Conservation (phyloP, 2,113 vertebrate genomes). For the Manacus vitellinus region DNA sequence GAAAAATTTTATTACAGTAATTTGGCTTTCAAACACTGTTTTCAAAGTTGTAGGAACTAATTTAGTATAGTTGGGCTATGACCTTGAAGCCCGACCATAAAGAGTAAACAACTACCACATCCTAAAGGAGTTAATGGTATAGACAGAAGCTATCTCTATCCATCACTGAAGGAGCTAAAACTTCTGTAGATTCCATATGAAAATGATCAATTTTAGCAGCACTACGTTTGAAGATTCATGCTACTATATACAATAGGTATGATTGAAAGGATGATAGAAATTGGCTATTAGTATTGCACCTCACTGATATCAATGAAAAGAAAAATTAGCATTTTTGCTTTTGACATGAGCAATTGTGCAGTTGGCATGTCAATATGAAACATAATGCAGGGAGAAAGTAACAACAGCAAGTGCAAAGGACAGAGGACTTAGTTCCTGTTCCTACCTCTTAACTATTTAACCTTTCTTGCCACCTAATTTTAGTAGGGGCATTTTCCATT, state of each 20-base stretch:
- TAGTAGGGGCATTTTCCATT: neutral
- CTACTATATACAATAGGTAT: neutral
- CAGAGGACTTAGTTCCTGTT: neutral
- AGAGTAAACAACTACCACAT: constrained; percentile 42
- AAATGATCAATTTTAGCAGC: neutral
- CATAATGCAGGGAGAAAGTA: neutral
- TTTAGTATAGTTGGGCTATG: constrained; percentile 48
- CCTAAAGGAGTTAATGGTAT: neutral
- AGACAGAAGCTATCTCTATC: neutral
- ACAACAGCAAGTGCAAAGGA: neutral
- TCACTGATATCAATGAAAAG: neutral
- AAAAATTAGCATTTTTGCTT: neutral
- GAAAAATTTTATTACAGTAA: constrained; percentile 14
- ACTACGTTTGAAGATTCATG: neutral
- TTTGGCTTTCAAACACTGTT: constrained; percentile 50
- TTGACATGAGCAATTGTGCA: neutral
- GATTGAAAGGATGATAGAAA: neutral
- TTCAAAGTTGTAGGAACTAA: constrained; percentile 43
- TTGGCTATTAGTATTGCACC: neutral
- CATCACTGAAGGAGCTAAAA: neutral
- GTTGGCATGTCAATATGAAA: neutral
- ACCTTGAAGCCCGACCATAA: constrained; percentile 29
- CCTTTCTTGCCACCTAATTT: neutral
- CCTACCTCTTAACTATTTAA: neutral
- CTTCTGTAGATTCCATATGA: neutral